Percentiles rank a stretch among this genome's conserved stretches.
Evolutionary conservation across 2,888 invertebrate species (phyloP).

Genomic region (Invenusta paracnida): DNA sequence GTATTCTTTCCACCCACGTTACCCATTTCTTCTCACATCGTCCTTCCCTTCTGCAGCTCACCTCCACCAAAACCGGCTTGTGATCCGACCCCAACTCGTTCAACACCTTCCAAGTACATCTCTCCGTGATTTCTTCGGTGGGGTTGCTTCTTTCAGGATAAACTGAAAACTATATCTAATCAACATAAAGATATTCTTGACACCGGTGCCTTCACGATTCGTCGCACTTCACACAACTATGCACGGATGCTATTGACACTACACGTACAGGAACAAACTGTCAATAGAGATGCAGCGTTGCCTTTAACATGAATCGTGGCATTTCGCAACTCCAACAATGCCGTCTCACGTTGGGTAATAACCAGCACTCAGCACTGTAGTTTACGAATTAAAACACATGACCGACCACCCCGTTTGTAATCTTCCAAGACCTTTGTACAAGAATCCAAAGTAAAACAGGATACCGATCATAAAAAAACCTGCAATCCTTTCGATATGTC

Average conservation of each 20-base stretch:
- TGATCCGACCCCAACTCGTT: no score
- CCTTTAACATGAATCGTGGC: no score
- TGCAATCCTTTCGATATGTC: constrained; percentile 27
- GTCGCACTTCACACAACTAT: constrained; percentile 38
- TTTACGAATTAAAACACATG: constrained; percentile 33
- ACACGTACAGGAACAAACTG: no score
- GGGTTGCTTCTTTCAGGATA: constrained; percentile 42
- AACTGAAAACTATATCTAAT: constrained; percentile 24
- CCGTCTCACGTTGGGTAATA: no score
- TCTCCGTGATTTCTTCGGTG: no score
- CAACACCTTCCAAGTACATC: no score
- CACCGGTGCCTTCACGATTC: constrained; percentile 43
- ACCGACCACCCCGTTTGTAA: constrained; percentile 24
- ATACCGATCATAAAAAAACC: constrained; percentile 38
- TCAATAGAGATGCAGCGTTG: no score
- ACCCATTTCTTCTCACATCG: background rate
- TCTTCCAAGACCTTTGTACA: constrained; percentile 18
- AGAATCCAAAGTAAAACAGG: background rate
- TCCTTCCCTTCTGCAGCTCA: background rate
- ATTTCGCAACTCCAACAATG: no score
- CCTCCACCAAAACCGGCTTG: background rate
- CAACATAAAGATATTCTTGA: constrained; percentile 38
- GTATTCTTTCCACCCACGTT: background rate
- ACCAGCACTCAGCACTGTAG: no score
- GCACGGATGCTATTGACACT: no score